Conservation (phyloP, 2,797 vertebrate genomes). For the Amblyopsis hoosieri region DNA sequence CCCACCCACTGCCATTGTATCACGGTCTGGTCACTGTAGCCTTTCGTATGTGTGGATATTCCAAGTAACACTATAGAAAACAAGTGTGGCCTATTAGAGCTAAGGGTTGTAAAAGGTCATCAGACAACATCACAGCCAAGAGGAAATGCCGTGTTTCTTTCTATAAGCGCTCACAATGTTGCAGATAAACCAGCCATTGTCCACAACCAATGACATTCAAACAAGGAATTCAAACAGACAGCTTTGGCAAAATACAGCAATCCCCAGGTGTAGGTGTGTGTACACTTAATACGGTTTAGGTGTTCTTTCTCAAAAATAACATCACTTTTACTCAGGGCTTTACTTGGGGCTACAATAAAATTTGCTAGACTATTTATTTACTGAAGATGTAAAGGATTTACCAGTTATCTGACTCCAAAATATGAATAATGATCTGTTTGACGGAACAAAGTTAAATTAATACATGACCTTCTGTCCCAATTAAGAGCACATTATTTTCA, state of each 20-base stretch:
- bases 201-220: slow-evolving; percentile 64
- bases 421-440: background rate
- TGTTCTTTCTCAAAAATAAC: slow-evolving; percentile 66
- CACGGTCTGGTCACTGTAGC: slow-evolving; percentile 72
- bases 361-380: background rate
- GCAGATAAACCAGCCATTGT: slow-evolving; percentile 69
- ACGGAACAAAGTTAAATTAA: background rate
- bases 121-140: slow-evolving; percentile 66
- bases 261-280: slow-evolving; percentile 55
- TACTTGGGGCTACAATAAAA: background rate
- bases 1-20: slow-evolving; percentile 68
- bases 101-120: slow-evolving; percentile 68
- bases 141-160: slow-evolving; percentile 66
- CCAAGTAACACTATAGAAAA: slow-evolving; percentile 73
- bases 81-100: slow-evolving; percentile 56
- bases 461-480: background rate
- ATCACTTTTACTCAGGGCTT: slow-evolving; percentile 26
- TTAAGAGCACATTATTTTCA: slow-evolving; percentile 3
- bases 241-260: slow-evolving; percentile 68
- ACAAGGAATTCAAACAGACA: slow-evolving; percentile 67
- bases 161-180: slow-evolving; percentile 64
- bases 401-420: background rate
- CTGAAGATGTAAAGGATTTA: background rate
- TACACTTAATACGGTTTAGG: slow-evolving; percentile 71
- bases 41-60: slow-evolving; percentile 83